Evolutionary conservation across 2,113 vertebrate genomes (phyloP), one percentile per base, ranked within the genome.

Genomic region (Siniperca chuatsi): DNA sequence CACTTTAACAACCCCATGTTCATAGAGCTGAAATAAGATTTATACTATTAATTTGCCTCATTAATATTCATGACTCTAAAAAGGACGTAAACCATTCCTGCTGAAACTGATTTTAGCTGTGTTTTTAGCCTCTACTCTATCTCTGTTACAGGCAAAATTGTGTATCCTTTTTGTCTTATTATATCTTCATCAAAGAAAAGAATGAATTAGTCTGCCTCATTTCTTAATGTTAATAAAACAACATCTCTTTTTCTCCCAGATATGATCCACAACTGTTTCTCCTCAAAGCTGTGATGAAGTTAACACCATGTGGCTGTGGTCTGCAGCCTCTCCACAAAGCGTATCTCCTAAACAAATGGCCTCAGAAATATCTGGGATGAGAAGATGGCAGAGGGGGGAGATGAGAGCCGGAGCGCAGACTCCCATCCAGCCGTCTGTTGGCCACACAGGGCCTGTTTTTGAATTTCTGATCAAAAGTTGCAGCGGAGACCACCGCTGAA

Each of bases 401-500:
- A 74, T 74, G 68, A 12, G 82, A 62, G 76, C 33, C 8, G 18
- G 40, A 50, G 76, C 50, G 0, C 52, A 48, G 62, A 74, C 72
- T 79, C 82, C 69, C 75, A 83, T 84, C 76, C 82, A 78, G 66
- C 83, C 85, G 85, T 80, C 90, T 90, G 87, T 82, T 44, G 86
- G 87, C 90, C 92, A 93, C 92, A 65, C 83, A 89, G 94, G 91
- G 91, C 87, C 92, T 92, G 90, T 88, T 93, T 94, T 91, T 95
- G 92, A 94, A 93, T 95, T 92, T 81, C 90, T 95, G 93, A 94
- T 95, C 87, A 94, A 93, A 95, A 94, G 88, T 94, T 85, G 86
- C 73, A 71, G 85, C 64, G 13, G 78, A 90, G 92, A 92, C 92
- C 91, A 93, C 89, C 83, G 61, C 90, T 72, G 89, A 94, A 93